These are phyloP conservation scores for Acromyrmex heyeri DNA, from an alignment of 1,140 invertebrate genomes.

Conservation along the genomic window DNA sequence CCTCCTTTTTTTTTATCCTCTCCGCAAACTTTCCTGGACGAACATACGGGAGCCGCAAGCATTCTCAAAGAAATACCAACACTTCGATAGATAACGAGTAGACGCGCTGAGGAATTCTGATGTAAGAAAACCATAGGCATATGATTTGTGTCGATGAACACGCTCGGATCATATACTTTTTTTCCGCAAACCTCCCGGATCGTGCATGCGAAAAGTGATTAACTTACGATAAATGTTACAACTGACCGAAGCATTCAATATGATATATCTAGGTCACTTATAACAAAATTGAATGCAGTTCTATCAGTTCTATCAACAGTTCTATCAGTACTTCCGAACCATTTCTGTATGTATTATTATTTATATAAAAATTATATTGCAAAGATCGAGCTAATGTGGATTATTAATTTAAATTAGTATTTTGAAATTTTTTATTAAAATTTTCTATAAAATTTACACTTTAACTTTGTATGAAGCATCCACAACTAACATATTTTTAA, in stretches of 20 bases:
- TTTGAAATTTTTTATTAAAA: neutral
- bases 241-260: neutral
- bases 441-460: neutral
- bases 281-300: neutral
- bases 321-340: neutral
- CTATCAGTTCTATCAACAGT: neutral
- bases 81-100: constrained; percentile 52
- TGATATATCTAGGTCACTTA: neutral
- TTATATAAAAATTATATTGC: too few species aligned
- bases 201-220: constrained; percentile 43
- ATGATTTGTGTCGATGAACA: constrained; percentile 30
- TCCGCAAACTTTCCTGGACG: constrained; percentile 46
- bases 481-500: neutral
- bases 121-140: constrained; percentile 36
- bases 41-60: neutral
- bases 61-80: constrained; percentile 47
- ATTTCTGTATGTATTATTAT: neutral
- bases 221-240: neutral
- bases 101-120: constrained; percentile 29
- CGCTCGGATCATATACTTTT: neutral
- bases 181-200: neutral
- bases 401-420: constrained; percentile 2
- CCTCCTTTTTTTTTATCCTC: constrained; percentile 12
- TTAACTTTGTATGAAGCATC: neutral
- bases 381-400: neutral